These are phyloP conservation scores for Microcebus tavaratra DNA, from an alignment of 2,113 vertebrate species.

Conservation along the genomic window DNA sequence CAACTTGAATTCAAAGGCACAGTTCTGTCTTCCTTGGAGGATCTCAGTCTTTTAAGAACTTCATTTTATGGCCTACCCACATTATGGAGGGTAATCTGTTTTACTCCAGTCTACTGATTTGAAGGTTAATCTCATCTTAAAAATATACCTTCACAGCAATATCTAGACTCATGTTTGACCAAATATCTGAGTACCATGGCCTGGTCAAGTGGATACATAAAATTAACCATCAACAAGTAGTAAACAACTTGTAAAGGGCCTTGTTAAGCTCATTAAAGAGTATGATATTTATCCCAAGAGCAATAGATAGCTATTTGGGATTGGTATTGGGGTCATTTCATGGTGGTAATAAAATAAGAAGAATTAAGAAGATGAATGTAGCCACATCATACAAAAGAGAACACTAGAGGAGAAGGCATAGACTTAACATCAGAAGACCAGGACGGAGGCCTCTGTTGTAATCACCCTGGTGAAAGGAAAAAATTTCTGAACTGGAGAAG, in stretches of 20 bases:
- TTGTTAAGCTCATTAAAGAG: background rate
- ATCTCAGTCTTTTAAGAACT: background rate
- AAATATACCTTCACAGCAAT: background rate
- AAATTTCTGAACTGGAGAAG: background rate
- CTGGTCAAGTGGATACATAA: background rate
- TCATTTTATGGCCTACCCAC: background rate
- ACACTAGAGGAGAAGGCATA: background rate
- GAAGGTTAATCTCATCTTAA: background rate
- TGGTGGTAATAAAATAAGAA: background rate
- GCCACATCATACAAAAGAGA: background rate
- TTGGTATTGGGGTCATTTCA: background rate
- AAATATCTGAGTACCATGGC: background rate
- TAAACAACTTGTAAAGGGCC: background rate
- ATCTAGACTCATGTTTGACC: background rate
- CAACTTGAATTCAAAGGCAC: background rate
- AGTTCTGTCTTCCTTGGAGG: background rate
- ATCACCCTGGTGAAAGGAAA: background rate
- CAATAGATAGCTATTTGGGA: background rate
- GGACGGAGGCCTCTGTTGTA: background rate
- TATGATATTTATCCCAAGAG: background rate
- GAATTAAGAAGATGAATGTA: background rate
- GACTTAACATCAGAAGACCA: background rate
- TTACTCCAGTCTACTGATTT: background rate
- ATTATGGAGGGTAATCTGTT: background rate
- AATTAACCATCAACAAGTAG: background rate